These are phyloP conservation scores for Lomographa bimaculata DNA, from an alignment of 2,888 invertebrate genomes.

Conservation along the genomic window DNA sequence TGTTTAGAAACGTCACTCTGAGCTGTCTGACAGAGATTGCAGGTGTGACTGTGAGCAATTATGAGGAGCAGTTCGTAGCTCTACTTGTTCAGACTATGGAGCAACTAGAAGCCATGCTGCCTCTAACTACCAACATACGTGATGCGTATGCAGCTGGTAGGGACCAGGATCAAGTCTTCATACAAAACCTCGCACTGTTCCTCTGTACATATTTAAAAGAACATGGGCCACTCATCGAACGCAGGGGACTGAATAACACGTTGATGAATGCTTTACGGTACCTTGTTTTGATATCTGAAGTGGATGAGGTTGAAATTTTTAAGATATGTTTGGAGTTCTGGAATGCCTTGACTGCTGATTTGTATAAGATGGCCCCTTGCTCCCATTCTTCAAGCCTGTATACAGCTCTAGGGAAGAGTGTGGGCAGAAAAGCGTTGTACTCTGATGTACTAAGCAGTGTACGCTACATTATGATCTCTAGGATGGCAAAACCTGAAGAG, in stretches of 20 bases:
- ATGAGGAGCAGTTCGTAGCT: constrained; percentile 96
- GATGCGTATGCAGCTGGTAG: constrained; percentile 96
- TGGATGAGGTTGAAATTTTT: constrained; percentile 99
- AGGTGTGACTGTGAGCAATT: constrained; percentile 93
- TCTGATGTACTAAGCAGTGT: constrained; percentile 93
- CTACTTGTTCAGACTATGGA: constrained; percentile 96
- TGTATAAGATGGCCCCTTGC: constrained; percentile 95
- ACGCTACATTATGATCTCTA: constrained; percentile 98
- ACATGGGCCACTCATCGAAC: constrained; percentile 95
- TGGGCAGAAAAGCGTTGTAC: constrained; percentile 88
- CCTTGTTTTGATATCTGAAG: constrained; percentile 96
- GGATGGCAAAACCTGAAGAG: constrained; percentile 99
- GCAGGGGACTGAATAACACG: constrained; percentile 89
- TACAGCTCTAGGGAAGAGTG: constrained; percentile 62
- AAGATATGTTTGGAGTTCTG: constrained; percentile 99
- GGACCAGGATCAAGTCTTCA: constrained; percentile 99
- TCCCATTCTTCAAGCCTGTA: constrained; percentile 73
- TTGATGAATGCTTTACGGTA: constrained; percentile 93
- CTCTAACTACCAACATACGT: constrained; percentile 94
- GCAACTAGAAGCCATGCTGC: constrained; percentile 96
- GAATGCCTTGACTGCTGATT: constrained; percentile 95
- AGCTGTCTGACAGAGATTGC: constrained; percentile 99
- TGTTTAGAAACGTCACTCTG: constrained; percentile 98
- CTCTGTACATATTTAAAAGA: constrained; percentile 98
- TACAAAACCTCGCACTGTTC: constrained; percentile 98